Percentiles rank a stretch among this genome's conserved stretches.
Conservation (phyloP, 2,797 vertebrate genomes). For the Psittacula echo region DNA sequence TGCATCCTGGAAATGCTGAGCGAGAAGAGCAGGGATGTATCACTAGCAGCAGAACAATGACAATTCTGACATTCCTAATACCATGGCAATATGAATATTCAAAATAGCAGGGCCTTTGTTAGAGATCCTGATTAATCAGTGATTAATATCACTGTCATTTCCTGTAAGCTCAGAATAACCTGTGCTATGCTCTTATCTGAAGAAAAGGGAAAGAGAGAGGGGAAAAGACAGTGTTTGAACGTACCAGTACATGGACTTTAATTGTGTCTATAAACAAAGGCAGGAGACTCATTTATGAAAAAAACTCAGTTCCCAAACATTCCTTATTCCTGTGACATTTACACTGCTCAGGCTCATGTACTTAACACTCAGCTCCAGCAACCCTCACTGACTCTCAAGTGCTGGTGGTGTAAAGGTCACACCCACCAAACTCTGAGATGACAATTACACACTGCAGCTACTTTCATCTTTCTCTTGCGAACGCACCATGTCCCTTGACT, state of each 20-base stretch:
- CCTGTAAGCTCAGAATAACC: slow-evolving; percentile 32
- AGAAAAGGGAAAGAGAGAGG: neutral
- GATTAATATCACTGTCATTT: slow-evolving; percentile 49
- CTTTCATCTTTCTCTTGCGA: slow-evolving; percentile 33
- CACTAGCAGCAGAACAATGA: slow-evolving; percentile 13
- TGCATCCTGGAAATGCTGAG: neutral
- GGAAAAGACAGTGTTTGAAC: neutral
- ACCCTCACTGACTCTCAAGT: slow-evolving; percentile 7
- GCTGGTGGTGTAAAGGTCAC: slow-evolving; percentile 7
- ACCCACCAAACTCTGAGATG: neutral
- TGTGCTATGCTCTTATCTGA: slow-evolving; percentile 16
- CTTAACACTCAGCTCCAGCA: slow-evolving; percentile 12
- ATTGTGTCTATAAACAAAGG: neutral
- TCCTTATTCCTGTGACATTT: slow-evolving; percentile 42
- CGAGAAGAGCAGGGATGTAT: neutral
- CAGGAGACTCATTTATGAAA: neutral
- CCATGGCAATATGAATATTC: slow-evolving; percentile 50
- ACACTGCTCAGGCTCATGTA: neutral
- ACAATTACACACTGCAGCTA: neutral
- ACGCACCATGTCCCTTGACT: accelerated
- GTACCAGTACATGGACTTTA: accelerated
- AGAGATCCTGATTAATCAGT: slow-evolving; percentile 29
- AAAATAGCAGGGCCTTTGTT: slow-evolving; percentile 34
- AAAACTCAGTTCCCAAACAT: neutral
- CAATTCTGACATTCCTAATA: slow-evolving; percentile 21